These are phyloP conservation scores for Aptenodytes forsteri DNA, from an alignment of 2,113 vertebrate genomes.

Conservation along the genomic window DNA sequence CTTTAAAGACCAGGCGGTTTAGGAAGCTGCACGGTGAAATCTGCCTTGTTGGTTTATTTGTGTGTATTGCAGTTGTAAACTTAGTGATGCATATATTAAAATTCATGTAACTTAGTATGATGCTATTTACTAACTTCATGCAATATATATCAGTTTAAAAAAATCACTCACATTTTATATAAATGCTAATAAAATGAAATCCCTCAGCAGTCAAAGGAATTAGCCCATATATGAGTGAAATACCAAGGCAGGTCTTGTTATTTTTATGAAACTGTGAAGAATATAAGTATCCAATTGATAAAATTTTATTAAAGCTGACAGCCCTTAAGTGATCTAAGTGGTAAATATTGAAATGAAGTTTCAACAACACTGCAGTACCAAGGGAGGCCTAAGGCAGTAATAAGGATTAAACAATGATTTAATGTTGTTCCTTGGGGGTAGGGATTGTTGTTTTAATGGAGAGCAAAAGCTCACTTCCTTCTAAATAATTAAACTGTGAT, in stretches of 20 bases:
- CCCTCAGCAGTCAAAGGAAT: constrained; percentile 76
- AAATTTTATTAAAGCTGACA: constrained; percentile 88
- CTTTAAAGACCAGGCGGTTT: not conserved
- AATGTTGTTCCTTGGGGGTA: constrained; percentile 68
- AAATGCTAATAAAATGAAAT: constrained; percentile 78
- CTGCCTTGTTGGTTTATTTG: not conserved
- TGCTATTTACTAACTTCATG: constrained; percentile 4
- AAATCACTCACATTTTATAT: constrained; percentile 49
- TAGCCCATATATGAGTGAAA: constrained; percentile 74
- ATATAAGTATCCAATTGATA: constrained; percentile 87
- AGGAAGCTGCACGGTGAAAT: not conserved
- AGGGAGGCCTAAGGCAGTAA: constrained; percentile 73
- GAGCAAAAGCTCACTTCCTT: constrained; percentile 69
- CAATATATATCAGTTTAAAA: constrained; percentile 6
- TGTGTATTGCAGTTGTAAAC: not conserved
- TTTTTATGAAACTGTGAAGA: constrained; percentile 84
- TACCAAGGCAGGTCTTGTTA: constrained; percentile 75
- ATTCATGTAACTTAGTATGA: not conserved
- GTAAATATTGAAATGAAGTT: constrained; percentile 89
- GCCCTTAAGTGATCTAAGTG: constrained; percentile 89
- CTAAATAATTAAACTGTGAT: constrained; percentile 84
- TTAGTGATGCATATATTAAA: not conserved
- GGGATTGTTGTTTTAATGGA: constrained; percentile 63
- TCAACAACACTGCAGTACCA: constrained; percentile 67
- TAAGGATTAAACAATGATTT: constrained; percentile 83